Percentiles rank a stretch among this genome's conserved stretches.
These are phyloP conservation scores for Trachelus stipa DNA, from an alignment of 2,888 invertebrate species.

Conservation along the genomic window DNA sequence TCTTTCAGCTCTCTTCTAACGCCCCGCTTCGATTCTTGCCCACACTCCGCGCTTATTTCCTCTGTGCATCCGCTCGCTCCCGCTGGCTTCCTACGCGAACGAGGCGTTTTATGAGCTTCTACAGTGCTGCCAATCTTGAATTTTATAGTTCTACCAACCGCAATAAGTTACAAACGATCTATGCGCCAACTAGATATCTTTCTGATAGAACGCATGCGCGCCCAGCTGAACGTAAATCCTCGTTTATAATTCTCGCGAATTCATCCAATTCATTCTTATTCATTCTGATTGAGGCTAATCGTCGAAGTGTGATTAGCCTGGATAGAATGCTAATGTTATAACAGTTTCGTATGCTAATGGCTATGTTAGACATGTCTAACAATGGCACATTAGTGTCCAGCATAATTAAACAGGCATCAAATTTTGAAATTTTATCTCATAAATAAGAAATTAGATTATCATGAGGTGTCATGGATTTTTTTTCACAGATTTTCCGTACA, in stretches of 20 bases:
- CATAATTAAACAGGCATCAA: background rate
- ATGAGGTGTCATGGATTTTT: background rate
- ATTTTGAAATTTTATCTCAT: background rate
- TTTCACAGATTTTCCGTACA: background rate
- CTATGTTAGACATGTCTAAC: background rate
- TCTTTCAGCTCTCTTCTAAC: slow-evolving; percentile 20
- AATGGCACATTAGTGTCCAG: background rate
- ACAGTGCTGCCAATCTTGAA: slow-evolving; percentile 2
- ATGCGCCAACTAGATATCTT: background rate
- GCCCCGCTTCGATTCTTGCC: slow-evolving; percentile 9
- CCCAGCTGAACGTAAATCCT: background rate
- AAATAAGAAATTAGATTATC: background rate
- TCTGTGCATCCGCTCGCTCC: slow-evolving; percentile 11
- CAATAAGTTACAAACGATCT: background rate
- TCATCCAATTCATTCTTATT: background rate
- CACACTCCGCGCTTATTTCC: slow-evolving; percentile 24
- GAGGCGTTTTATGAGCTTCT: background rate
- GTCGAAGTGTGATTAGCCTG: background rate
- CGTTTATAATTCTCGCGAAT: background rate
- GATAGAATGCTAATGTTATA: background rate
- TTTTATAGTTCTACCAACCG: background rate
- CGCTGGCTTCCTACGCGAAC: slow-evolving; percentile 1
- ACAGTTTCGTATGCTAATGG: background rate
- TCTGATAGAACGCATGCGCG: background rate
- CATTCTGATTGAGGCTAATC: background rate